Evolutionary conservation across 2,113 vertebrate species (phyloP), one percentile per base, ranked within the genome.

Genomic region (Onychostoma macrolepis): DNA sequence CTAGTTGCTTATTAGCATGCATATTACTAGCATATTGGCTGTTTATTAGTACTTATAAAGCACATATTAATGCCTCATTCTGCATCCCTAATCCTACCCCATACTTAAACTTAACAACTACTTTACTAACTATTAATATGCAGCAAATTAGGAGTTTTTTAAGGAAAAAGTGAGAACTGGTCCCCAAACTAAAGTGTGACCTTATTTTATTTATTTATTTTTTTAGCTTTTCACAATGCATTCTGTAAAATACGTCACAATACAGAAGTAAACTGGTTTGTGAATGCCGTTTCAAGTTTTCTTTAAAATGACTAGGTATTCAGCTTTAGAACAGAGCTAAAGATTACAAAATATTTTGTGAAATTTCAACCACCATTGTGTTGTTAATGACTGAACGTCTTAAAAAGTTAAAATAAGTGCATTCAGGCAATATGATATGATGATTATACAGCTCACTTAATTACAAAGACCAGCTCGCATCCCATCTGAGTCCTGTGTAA

Each of bases 381-480:
- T 4, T 75, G 72, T 15, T 45, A 48, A 28, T 9, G 38, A 48
- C 12, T 76, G 13, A 26, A n/a, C 6, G 2, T 41, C 33, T 61
- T 61, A 5, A 26, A 80, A 80, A 38, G 9, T 15, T 21, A 0
- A 80, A 43, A 41, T 43, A 28, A 81, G 38, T 65, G 36, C 13
- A 65, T 41, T 41, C 13, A 82, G 6, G 58, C 61, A 65, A 82
- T 82, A 28, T 67, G 61, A 82, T 67, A 82, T 67, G 41, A 78
- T 21, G 15, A 65, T 13, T 36, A 36, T n/a, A 80, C 5, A 11
- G 12, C 50, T 80, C 53, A 80, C 53, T 80, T 61, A 38, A 80
- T 41, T 41, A 80, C 33, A 80, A 61, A 26, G 53, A 61, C 33
- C 30, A 58, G 48, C 50, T 19, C 50, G 19, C 30, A 38, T 80